Conservation (phyloP, 2,113 vertebrate species). For the Tringa solitaria region DNA sequence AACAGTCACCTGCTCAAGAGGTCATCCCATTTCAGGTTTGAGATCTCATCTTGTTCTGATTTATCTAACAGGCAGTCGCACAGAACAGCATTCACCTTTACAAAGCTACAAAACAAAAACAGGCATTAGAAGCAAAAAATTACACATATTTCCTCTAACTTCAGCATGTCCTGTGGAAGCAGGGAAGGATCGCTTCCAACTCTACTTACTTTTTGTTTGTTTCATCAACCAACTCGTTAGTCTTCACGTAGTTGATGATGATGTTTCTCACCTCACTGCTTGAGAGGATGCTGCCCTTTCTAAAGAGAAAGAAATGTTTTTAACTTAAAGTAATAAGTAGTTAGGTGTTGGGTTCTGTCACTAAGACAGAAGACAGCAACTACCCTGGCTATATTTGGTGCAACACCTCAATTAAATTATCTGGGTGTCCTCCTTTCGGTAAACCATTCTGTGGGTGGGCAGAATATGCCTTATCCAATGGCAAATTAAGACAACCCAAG, state of each 20-base stretch:
- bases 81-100: constrained; percentile 85
- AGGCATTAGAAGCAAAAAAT: background rate
- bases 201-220: constrained; percentile 89
- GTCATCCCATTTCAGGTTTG: constrained; percentile 88
- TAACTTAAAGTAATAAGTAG: background rate
- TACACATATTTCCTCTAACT: background rate
- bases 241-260: constrained; percentile 88
- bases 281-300: constrained; percentile 86
- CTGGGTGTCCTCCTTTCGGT: background rate
- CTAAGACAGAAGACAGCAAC: background rate
- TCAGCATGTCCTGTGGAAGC: background rate
- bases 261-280: constrained; percentile 83
- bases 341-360: background rate
- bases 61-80: constrained; percentile 94
- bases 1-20: constrained; percentile 85
- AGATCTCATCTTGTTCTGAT: constrained; percentile 83
- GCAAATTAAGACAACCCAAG: background rate
- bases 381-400: background rate
- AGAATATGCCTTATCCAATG: background rate
- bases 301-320: constrained; percentile 46
- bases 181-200: background rate
- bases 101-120: constrained; percentile 75
- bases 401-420: background rate
- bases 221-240: constrained; percentile 85
- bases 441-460: background rate